These are phyloP conservation scores for Emydoidea blandingii DNA, from an alignment of 2,797 vertebrate species.

Conservation along the genomic window DNA sequence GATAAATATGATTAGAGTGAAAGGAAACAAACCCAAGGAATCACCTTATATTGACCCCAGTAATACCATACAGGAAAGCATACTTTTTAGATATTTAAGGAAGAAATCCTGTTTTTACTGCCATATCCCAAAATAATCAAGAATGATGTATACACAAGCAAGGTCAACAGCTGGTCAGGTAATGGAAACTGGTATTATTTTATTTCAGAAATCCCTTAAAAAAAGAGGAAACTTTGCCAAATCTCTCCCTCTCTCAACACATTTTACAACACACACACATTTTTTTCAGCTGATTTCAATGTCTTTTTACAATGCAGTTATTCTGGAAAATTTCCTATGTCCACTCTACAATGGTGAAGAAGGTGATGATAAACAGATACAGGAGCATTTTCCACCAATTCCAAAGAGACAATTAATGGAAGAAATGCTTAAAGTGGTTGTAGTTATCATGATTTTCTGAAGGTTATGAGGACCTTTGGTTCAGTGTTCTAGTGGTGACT, in stretches of 20 bases:
- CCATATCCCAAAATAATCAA: slow-evolving; percentile 21
- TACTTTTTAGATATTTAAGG: background rate
- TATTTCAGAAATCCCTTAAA: too few species aligned
- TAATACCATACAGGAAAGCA: slow-evolving; percentile 1
- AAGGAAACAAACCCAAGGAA: slow-evolving; percentile 25
- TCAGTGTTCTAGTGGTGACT: background rate
- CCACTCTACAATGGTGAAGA: background rate
- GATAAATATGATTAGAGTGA: background rate
- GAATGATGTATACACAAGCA: background rate
- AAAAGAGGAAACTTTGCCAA: too few species aligned
- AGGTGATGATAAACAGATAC: background rate
- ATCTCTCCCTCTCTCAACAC: too few species aligned
- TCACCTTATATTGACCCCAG: slow-evolving; percentile 11
- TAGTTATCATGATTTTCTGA: background rate
- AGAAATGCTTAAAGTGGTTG: background rate
- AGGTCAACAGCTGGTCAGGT: too few species aligned
- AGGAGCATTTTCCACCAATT: background rate
- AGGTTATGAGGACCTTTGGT: background rate
- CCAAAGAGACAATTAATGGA: background rate
- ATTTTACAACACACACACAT: too few species aligned
- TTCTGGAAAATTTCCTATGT: background rate
- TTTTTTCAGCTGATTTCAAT: too few species aligned
- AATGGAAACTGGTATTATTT: too few species aligned
- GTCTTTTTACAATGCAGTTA: background rate
- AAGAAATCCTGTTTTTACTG: background rate